phyloP scores from a whole-genome alignment of 2,888 invertebrate species.

The Sesia apiformis region DNA sequence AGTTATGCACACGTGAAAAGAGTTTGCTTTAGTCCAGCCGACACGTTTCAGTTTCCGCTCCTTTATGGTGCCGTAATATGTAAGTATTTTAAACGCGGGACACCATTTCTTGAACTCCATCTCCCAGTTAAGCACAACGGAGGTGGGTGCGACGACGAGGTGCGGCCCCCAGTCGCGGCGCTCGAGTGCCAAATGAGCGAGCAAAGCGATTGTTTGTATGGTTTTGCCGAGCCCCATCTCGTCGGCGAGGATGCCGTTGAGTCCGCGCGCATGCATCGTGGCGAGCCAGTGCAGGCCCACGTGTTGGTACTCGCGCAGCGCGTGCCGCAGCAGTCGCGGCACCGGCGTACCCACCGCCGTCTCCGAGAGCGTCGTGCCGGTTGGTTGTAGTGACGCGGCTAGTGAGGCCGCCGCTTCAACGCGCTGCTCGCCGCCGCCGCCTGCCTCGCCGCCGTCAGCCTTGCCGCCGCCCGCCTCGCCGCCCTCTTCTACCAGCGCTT shows the following conservation, averaged over 20 bases:
- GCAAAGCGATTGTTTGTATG: conserved; percentile 95
- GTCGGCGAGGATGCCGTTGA: conserved; percentile 97
- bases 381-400: conserved; percentile 97
- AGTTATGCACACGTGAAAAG: conserved; percentile 98
- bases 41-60: conserved; percentile 93
- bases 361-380: conserved; percentile 96
- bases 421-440: conserved; percentile 76
- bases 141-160: conserved; percentile 98
- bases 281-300: conserved; percentile 98
- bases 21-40: conserved; percentile 99
- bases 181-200: conserved; percentile 95
- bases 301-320: conserved; percentile 95
- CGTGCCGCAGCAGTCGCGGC: conserved; percentile 93
- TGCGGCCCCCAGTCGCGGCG: conserved; percentile 98
- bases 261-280: conserved; percentile 94
- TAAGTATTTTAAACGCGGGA: conserved; percentile 98
- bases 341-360: conserved; percentile 94
- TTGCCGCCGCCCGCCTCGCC: conserved; percentile 13
- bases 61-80: conserved; percentile 97
- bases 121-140: conserved; percentile 99
- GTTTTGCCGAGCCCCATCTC: conserved; percentile 99
- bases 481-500: conserved; percentile 20
- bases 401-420: conserved; percentile 94
- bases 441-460: conserved; percentile 31
- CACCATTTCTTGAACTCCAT: conserved; percentile 99